Percentiles rank a stretch among this genome's conserved stretches.
phyloP scores from a whole-genome alignment of 2,888 invertebrate species.

The Empis stercorea region DNA sequence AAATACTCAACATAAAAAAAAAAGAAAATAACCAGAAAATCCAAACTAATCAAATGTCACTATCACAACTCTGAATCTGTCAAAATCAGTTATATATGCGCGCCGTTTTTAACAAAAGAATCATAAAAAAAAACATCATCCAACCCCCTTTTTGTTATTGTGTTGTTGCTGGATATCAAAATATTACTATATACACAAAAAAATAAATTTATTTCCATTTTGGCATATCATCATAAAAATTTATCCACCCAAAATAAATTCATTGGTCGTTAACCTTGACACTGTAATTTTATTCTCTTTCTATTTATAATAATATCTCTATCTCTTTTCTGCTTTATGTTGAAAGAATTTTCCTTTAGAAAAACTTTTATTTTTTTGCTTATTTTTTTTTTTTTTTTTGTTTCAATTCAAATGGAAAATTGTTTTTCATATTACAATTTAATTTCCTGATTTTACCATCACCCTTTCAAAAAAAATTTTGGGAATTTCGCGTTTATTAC shows the following conservation, averaged over 20 bases:
- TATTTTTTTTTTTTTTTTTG: too few relatives aligned
- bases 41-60: slow-evolving; percentile 1
- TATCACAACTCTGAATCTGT: slow-evolving; percentile 2
- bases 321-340: too few relatives aligned
- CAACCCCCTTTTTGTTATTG: background rate
- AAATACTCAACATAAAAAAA: too few relatives aligned
- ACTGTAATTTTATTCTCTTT: slow-evolving; percentile 11
- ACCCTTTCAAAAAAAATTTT: too few relatives aligned
- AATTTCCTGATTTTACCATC: too few relatives aligned
- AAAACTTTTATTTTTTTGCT: background rate
- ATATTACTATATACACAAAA: background rate
- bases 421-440: too few relatives aligned
- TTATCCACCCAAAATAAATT: slow-evolving; percentile 37
- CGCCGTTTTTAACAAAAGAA: background rate
- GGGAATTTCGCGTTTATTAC: too few relatives aligned
- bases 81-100: slow-evolving; percentile 1
- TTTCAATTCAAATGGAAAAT: too few relatives aligned
- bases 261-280: slow-evolving; percentile 40
- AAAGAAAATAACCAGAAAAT: background rate
- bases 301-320: background rate
- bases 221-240: slow-evolving; percentile 33
- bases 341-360: too few relatives aligned
- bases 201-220: background rate
- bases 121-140: too few relatives aligned
- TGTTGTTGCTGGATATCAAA: background rate